Evolutionary conservation across 2,113 vertebrate species (phyloP), one percentile per base, ranked within the genome.

Genomic region (Centropus bengalensis): DNA sequence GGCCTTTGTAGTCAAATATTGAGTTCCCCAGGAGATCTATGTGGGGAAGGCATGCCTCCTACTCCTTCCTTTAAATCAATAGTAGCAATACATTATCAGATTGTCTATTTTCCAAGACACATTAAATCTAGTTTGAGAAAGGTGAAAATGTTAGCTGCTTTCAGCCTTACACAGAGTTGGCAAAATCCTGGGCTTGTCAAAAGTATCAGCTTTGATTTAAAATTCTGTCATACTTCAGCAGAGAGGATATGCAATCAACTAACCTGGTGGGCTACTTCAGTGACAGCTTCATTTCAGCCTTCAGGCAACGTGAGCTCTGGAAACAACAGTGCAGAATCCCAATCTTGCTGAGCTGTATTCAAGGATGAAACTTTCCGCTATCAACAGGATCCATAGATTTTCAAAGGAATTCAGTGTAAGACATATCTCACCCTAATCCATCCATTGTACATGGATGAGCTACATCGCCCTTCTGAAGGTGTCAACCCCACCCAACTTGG

Each of bases 1-100:
- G 20, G 87, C 67, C 85, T 91, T 88, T 95, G 63, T 88, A 91
- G 82, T 96, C 59, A 80, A 94, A 94, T 94, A 89, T 55, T 76
- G 82, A 94, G 75, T 51, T 89, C 52, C 55, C 24, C 1, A 2
- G 71, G 91, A 91, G 89, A 94, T 80, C 54, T 76, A 22, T 86
- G n/a, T 15, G 71, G 85, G 71, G 20, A 47, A 5, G 82, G 59
- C 70, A 69, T 0, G 1, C 33, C 30, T 94, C 47, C 82, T 63
- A 54, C 85, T 85, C 70, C 55, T 85, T 88, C 79, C 87, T 92
- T 67, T 64, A 94, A 96, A 87, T 95, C 93, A 90, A 83, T 47
- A 93, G 84, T 16, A 77, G 47, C 89, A 91, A 80, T 63, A 76
- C 47, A 44, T 96, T 95, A 94, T 89, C 94, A 82, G 87, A 91